Base-by-base conservation (phyloP, 2,888 invertebrate species). In the Lepetodrilus schrolli region DNA sequence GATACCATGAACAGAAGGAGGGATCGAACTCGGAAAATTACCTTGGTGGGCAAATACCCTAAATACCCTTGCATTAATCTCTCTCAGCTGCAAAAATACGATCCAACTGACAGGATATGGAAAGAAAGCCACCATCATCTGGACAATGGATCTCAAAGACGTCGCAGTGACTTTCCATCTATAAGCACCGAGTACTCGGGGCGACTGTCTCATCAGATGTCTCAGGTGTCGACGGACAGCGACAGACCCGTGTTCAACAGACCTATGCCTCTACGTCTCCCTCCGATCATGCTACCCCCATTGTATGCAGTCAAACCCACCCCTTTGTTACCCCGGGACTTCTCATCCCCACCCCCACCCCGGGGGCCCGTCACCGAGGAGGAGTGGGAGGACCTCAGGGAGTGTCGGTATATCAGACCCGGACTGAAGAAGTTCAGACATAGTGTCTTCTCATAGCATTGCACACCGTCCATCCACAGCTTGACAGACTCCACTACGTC, bases 371-470 rank as follows among this genome's bases (percentile, higher is more conserved):
- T 82, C 4, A 77, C 79, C 1, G 82, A 82, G 2, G 81, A 81
- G 0, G 83, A 83, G 49, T 85, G 85, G 85, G 82, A 84, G 20
- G 85, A 83, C 13, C 76, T 85, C 8, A 78, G 83, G 38, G 80
- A 84, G 38, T 85, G 85, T 76, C 78, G 85, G 13, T 85, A 85
- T 71, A 74, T 85, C 10, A 72, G 85, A 48, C 83, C 80, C 13
- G 78, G 78, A 8, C 75, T 77, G 47, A 79, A 77, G 71, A 77
- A 79, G 49, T 80, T 76, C 70, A 47, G 70, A 50, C 30, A n/a
- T n/a, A n/a, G n/a, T n/a, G n/a, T n/a, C n/a, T n/a, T n/a, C n/a
- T n/a, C n/a, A n/a, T n/a, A n/a, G n/a, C n/a, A n/a, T n/a, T n/a
- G n/a, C n/a, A n/a, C n/a, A n/a, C n/a, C n/a, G n/a, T n/a, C n/a